Evolutionary conservation across 2,888 invertebrate genomes (phyloP).

Genomic region (Hanleya hanleyi): DNA sequence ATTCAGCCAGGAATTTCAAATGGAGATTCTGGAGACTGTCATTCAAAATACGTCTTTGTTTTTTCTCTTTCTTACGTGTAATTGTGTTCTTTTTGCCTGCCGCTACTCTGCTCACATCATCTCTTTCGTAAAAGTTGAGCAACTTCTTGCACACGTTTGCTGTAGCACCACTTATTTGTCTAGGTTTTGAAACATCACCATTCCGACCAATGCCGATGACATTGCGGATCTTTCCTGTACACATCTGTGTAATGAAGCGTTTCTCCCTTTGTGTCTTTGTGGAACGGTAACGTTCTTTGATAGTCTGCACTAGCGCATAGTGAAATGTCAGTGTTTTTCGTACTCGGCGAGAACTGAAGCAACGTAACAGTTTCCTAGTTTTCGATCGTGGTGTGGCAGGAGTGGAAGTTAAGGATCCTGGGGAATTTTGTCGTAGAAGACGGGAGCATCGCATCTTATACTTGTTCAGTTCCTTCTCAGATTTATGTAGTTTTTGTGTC

Average conservation of each 20-base stretch:
- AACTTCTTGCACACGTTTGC: not conserved
- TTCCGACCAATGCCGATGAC: too few relatives aligned
- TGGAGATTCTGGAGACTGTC: constrained; percentile 29
- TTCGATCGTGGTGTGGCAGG: too few relatives aligned
- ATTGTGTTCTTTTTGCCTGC: constrained; percentile 30
- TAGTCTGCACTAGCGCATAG: not conserved
- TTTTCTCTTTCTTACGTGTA: constrained; percentile 29
- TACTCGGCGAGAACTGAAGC: too few relatives aligned
- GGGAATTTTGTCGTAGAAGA: too few relatives aligned
- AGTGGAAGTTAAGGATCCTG: too few relatives aligned
- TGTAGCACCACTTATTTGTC: not conserved
- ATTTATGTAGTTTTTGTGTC: too few relatives aligned
- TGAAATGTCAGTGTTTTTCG: not conserved
- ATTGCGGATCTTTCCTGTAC: not conserved
- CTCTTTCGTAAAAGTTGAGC: constrained; percentile 15
- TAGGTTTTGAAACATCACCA: too few relatives aligned
- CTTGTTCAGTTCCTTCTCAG: too few relatives aligned
- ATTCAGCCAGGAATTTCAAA: constrained; percentile 25
- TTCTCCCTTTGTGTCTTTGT: not conserved
- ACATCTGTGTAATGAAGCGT: not conserved
- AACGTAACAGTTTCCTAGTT: too few relatives aligned
- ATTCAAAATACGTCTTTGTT: constrained; percentile 27
- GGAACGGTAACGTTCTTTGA: not conserved
- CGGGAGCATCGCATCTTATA: too few relatives aligned
- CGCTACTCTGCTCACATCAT: constrained; percentile 21